Conservation (phyloP, 2,113 vertebrate genomes). For the Pelecanoides urinatrix region DNA sequence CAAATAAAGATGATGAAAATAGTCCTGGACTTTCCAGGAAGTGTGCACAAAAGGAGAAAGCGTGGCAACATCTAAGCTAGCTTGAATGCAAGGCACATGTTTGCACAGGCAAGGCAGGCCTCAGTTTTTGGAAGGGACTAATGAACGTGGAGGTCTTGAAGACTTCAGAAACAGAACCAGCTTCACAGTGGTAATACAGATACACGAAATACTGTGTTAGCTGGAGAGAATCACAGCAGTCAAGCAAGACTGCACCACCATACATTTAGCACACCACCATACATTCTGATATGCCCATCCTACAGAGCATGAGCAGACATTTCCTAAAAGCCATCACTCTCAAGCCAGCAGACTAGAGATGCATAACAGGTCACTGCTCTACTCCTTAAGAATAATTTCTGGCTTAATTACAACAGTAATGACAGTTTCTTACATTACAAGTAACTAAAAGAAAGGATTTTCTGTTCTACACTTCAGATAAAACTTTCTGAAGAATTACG, state of each 20-base stretch:
- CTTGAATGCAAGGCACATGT: background rate
- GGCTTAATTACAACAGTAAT: background rate
- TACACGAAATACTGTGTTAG: background rate
- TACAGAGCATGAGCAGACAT: background rate
- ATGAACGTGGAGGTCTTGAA: background rate
- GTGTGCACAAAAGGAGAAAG: background rate
- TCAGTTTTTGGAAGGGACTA: background rate
- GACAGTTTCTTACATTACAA: background rate
- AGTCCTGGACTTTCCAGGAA: background rate
- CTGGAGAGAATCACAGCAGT: background rate
- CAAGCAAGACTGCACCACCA: background rate
- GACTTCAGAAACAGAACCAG: background rate
- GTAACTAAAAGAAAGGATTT: background rate
- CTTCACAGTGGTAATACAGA: background rate
- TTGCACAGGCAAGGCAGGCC: background rate
- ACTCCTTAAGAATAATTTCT: background rate
- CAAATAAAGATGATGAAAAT: background rate
- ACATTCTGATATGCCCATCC: accelerated
- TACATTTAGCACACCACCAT: accelerated
- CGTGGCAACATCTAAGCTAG: background rate
- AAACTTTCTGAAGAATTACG: background rate
- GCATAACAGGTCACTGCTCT: background rate
- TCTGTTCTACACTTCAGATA: background rate
- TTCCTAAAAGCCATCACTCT: background rate
- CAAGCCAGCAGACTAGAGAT: background rate